Percentiles rank a stretch among this genome's conserved stretches.
Conservation (phyloP, 2,797 vertebrate species). For the Psittacula derbiana region DNA sequence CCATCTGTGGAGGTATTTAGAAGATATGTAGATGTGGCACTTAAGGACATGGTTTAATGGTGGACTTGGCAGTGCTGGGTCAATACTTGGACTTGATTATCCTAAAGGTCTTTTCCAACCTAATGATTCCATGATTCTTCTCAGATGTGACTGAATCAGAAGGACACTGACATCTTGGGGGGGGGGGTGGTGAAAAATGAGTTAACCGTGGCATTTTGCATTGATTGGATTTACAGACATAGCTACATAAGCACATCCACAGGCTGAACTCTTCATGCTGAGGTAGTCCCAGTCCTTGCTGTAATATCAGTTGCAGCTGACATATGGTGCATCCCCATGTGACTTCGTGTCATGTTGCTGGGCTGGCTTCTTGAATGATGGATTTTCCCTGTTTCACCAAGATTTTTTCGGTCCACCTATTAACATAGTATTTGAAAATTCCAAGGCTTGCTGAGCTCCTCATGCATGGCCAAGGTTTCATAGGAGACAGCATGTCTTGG, state of each 20-base stretch:
- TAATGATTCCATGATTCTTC: background rate
- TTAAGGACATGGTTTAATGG: background rate
- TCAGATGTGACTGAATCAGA: background rate
- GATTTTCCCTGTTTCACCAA: background rate
- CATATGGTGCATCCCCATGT: background rate
- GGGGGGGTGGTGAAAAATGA: background rate
- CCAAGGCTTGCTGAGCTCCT: background rate
- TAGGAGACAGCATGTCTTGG: background rate
- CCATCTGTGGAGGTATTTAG: background rate
- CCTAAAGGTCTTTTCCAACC: background rate
- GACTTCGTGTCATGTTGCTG: accelerated
- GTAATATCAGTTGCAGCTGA: background rate
- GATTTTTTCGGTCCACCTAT: background rate
- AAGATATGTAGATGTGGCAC: background rate
- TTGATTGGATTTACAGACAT: accelerated
- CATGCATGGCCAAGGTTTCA: background rate
- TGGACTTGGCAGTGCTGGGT: background rate
- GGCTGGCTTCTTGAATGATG: background rate
- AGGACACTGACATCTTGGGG: background rate
- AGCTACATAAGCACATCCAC: background rate
- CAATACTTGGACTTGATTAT: background rate
- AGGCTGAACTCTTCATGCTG: background rate
- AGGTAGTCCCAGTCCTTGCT: background rate
- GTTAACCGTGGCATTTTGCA: background rate
- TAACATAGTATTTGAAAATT: background rate